Evolutionary conservation across 2,113 vertebrate genomes (phyloP), one percentile per base, ranked within the genome.

Genomic region (Pteronura brasiliensis): DNA sequence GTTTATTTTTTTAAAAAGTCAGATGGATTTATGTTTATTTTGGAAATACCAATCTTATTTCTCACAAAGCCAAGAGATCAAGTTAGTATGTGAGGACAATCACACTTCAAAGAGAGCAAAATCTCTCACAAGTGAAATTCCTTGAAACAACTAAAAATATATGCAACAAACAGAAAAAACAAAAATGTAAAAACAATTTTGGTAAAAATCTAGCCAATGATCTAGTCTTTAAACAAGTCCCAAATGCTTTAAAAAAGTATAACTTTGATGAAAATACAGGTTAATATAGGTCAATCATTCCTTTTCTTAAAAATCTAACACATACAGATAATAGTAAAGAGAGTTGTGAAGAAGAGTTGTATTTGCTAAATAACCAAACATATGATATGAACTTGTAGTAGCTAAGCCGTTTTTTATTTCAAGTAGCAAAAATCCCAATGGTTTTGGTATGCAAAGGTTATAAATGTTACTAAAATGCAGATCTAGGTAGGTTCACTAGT

Each of bases 111-210:
- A 77, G 61, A 88, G 3, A 87, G 29, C 1, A 72, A 57, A 76
- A 93, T 96, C 20, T 81, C 90, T 93, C n/a, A 91, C 65, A 95
- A 81, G 17, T 36, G 27, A 8, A 74, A 52, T 89, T 97, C n/a
- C 11, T 55, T 89, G 49, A 90, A 57, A 91, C 27, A 77, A 90
- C 20, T 83, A 65, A 90, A 88, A 96, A 63, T 81, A 25, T 6
- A 61, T 44, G 13, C 23, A 93, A 83, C 15, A 87, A 92, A 79
- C 1, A 93, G 20, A 67, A 76, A 61, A 79, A 49, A 80, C 8
- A 23, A 47, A 80, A 59, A 9, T 80, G 21, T n/a, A 71, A 55
- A 82, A 94, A 59, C 11, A 80, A 83, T 25, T 49, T 44, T 4
- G 44, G 29, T 96, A 79, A 72, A 94, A 95, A 12, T 18, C 10